Base-by-base conservation (phyloP, 2,113 vertebrate genomes). In the Pardalotus punctatus region DNA sequence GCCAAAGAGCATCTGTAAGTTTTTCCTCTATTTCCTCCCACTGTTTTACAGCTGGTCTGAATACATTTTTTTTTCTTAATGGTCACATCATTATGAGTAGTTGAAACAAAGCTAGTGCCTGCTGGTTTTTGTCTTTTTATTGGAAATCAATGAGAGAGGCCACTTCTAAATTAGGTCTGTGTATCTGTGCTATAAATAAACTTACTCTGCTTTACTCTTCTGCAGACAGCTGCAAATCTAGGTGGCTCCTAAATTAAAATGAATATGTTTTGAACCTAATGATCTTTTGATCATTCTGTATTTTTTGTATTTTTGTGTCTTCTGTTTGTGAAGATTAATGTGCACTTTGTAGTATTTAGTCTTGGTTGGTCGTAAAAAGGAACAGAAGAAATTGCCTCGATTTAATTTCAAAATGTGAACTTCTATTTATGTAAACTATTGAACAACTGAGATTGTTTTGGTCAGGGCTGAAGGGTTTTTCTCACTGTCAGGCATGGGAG, bases 81-180 rank as follows among this genome's bases (percentile, higher is more conserved):
- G 58, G 43, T 78, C 58, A 28, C 11, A 19, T 54, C 56, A 14
- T 81, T 81, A 77, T 56, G 43, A 94, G 50, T 45, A 61, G 25
- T 79, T 73, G 81, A 77, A 93, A 54, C 25, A 76, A 74, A 93
- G 71, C 78, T 88, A 45, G 38, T 81, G 45, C 38, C 90, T 85
- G 66, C 84, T 88, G 6, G 5, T 83, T 90, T 65, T 88, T 86
- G 40, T 69, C 70, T 76, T 90, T 93, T 71, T 84, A 96, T 95
- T 94, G 95, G 80, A 97, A 97, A 97, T 95, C 95, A 69, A 58
- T 91, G 53, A 76, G 45, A 96, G 72, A 56, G 81, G 65, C 64
- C 60, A 36, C 81, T 94, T 95, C 70, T 91, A 96, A 95, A 94
- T 95, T 82, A 94, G 82, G 47, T 91, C 88, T 93, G 11, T 93